These are phyloP conservation scores for Peromyscus eremicus DNA, from an alignment of 2,797 vertebrate species.

Conservation along the genomic window DNA sequence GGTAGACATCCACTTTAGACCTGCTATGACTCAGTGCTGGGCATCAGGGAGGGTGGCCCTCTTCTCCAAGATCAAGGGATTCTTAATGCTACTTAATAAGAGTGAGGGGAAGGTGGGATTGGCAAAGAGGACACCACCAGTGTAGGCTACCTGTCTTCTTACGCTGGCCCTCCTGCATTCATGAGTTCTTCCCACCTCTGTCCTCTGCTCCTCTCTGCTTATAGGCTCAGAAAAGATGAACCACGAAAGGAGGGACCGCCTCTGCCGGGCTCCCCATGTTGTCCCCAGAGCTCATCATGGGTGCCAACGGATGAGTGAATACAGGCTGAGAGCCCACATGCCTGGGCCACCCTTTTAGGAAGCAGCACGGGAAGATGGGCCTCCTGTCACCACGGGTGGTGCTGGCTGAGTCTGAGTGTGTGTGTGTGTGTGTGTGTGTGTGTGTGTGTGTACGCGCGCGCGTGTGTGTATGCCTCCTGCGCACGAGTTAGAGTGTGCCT, in stretches of 20 bases:
- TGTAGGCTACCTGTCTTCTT: neutral
- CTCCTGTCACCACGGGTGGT: neutral
- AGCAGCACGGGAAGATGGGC: neutral
- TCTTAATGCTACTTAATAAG: neutral
- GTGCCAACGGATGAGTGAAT: neutral
- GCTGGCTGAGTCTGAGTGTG: neutral
- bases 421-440: no score
- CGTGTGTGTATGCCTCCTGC: neutral
- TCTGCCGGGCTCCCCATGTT: neutral
- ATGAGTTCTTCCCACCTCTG: neutral
- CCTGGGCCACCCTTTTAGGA: constrained; percentile 36
- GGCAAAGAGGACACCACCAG: neutral
- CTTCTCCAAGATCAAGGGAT: neutral
- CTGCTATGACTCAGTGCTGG: neutral
- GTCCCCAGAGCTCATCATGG: neutral
- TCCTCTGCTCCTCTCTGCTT: neutral
- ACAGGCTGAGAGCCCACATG: neutral
- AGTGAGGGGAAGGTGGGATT: rapidly evolving
- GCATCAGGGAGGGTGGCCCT: neutral
- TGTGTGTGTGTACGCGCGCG: constrained; percentile 25
- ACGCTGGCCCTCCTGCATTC: neutral
- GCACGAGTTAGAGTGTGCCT: neutral
- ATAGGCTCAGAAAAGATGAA: neutral
- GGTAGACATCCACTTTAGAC: neutral
- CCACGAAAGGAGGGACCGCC: neutral